A percentile compares a stretch with the other conserved stretches of the same genome.
phyloP scores from a whole-genome alignment of 2,888 invertebrate genomes.

The Lampropteryx suffumata region DNA sequence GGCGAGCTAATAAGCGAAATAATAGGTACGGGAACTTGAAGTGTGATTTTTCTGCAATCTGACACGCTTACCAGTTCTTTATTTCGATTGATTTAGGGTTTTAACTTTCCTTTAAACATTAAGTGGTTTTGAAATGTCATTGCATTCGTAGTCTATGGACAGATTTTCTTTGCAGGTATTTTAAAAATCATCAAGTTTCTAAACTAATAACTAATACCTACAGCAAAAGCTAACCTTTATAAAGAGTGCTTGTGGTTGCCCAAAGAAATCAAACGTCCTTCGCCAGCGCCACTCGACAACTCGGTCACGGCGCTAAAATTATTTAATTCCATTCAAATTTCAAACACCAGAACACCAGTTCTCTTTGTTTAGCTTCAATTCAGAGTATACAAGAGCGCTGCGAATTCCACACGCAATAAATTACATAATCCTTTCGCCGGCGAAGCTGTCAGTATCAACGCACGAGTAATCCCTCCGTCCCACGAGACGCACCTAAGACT shows the following conservation, averaged over 20 bases:
- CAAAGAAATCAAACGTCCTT: background rate
- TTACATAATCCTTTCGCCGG: constrained; percentile 19
- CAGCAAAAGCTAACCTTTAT: too few species aligned
- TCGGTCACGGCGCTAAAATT: background rate
- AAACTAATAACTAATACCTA: background rate
- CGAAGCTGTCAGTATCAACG: constrained; percentile 9
- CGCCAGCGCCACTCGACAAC: background rate
- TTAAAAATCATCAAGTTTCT: background rate
- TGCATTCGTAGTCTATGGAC: too few species aligned
- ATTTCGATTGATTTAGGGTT: too few species aligned
- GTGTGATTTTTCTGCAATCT: too few species aligned
- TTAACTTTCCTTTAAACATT: too few species aligned
- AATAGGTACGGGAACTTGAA: too few species aligned
- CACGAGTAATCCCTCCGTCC: constrained; percentile 15
- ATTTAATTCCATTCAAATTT: constrained; percentile 1
- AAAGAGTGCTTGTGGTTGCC: background rate
- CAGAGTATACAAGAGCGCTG: background rate
- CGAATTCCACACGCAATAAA: constrained; percentile 20
- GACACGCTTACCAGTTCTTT: too few species aligned
- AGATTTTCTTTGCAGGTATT: too few species aligned
- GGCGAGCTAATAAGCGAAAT: too few species aligned
- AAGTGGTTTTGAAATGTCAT: too few species aligned
- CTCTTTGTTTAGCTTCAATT: constrained; percentile 5
- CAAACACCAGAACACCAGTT: background rate
- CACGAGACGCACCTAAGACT: constrained; percentile 22